phyloP scores from a whole-genome alignment of 2,113 vertebrate species.

The Pristiophorus japonicus region DNA sequence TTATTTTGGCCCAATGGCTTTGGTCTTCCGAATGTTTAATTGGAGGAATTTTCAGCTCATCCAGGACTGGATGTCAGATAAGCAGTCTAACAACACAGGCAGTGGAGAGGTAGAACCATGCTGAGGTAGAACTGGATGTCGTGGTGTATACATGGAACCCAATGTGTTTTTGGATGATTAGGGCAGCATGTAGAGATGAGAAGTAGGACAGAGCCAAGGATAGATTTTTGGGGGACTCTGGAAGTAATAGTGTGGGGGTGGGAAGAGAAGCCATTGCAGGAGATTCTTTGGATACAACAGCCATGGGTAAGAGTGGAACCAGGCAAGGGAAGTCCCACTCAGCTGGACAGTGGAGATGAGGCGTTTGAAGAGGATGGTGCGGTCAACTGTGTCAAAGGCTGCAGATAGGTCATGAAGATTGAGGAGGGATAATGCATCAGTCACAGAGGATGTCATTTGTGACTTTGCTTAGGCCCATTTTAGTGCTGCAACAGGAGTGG shows the following conservation, averaged over 20 bases:
- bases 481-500: background rate
- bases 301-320: background rate
- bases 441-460: background rate
- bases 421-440: background rate
- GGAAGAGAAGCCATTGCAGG: background rate
- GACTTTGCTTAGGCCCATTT: background rate
- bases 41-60: background rate
- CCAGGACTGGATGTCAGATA: background rate
- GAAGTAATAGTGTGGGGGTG: background rate
- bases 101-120: background rate
- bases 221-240: background rate
- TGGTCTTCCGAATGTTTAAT: background rate
- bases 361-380: background rate
- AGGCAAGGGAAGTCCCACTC: background rate
- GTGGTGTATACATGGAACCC: background rate
- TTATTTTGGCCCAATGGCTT: background rate
- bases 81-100: background rate
- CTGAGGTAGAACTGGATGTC: background rate
- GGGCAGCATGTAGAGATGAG: background rate
- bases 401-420: background rate
- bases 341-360: background rate
- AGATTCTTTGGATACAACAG: background rate
- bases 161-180: background rate
- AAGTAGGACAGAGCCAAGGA: background rate
- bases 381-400: background rate